These are phyloP conservation scores for Phengaris arion DNA, from an alignment of 2,888 invertebrate species.

Conservation along the genomic window DNA sequence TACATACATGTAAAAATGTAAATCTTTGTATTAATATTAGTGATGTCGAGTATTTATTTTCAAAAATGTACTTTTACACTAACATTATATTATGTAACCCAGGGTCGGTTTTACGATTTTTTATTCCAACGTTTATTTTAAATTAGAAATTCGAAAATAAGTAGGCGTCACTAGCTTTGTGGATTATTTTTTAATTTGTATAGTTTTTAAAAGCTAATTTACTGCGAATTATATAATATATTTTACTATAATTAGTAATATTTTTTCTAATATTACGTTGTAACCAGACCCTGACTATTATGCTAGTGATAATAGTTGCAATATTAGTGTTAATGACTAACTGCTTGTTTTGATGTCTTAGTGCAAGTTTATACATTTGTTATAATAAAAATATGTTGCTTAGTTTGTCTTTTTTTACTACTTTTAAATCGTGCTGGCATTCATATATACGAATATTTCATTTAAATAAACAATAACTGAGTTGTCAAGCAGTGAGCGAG, in stretches of 20 bases:
- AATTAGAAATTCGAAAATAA: background rate
- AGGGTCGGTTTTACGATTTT: conserved; percentile 29
- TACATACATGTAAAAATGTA: background rate
- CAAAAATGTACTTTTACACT: conserved; percentile 31
- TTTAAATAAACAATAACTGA: too few relatives aligned
- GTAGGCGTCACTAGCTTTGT: conserved; percentile 22
- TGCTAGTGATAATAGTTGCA: conserved; percentile 77
- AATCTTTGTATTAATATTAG: background rate
- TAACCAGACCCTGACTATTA: conserved; percentile 36
- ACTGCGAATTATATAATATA: background rate
- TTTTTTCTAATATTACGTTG: conserved; percentile 8
- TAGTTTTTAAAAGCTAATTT: background rate
- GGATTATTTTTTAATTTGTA: background rate
- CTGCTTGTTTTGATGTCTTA: conserved; percentile 38
- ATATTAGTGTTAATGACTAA: conserved; percentile 68
- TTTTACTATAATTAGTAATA: background rate
- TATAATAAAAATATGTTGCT: conserved; percentile 75
- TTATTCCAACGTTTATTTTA: conserved; percentile 30
- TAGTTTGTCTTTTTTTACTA: conserved; percentile 47
- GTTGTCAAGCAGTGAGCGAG: too few relatives aligned
- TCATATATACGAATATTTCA: too few relatives aligned
- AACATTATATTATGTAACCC: conserved; percentile 26
- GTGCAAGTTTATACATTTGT: conserved; percentile 58
- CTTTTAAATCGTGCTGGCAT: background rate
- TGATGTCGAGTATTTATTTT: conserved; percentile 38